phyloP scores from a whole-genome alignment of 2,888 invertebrate species.

The Drosophila neotestacea region DNA sequence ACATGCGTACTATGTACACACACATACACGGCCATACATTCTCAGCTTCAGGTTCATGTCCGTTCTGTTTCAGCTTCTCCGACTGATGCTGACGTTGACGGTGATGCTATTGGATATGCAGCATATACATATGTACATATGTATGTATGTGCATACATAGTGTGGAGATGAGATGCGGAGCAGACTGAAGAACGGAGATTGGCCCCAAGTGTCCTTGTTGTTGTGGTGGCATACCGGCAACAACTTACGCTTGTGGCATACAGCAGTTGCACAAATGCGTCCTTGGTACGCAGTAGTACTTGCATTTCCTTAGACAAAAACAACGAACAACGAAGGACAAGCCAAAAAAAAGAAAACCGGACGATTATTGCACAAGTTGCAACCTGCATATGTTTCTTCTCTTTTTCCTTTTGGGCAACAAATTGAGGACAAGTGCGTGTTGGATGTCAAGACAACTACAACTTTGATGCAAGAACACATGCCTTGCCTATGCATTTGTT shows the following conservation, averaged over 20 bases:
- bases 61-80: conserved; percentile 47
- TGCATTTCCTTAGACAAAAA: conserved; percentile 45
- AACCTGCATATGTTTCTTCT: conserved; percentile 1
- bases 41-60: conserved; percentile 57
- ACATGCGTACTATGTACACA: conserved; percentile 17
- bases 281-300: conserved; percentile 49
- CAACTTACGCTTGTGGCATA: conserved; percentile 49
- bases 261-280: conserved; percentile 35
- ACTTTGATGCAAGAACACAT: neutral
- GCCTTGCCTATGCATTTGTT: conserved; percentile 19
- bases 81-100: conserved; percentile 40
- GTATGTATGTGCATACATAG: too few species aligned
- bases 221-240: conserved; percentile 52
- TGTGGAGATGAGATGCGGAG: too few species aligned
- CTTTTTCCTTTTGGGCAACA: conserved; percentile 27
- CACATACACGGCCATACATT: conserved; percentile 2
- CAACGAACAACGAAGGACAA: conserved; percentile 54
- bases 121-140: neutral
- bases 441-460: conserved; percentile 26
- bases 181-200: conserved; percentile 16
- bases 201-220: conserved; percentile 69
- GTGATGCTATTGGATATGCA: conserved; percentile 26
- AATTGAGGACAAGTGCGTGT: conserved; percentile 48
- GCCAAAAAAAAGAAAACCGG: conserved; percentile 33
- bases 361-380: conserved; percentile 46